Percentiles rank a stretch among this genome's conserved stretches.
Conservation (phyloP, 2,797 vertebrate genomes). For the Brotula barbata region DNA sequence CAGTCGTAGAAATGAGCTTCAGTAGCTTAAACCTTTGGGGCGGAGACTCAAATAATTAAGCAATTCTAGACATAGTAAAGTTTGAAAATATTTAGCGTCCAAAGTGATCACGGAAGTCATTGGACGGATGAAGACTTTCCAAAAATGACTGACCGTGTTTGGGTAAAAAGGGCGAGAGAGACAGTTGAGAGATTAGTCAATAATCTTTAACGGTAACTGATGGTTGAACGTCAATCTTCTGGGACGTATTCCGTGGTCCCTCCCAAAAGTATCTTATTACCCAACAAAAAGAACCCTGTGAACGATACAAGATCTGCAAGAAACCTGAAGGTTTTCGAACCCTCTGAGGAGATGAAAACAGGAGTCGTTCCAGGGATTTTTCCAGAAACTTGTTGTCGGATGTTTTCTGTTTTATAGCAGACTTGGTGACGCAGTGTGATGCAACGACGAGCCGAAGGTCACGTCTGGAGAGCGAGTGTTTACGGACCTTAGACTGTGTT, state of each 20-base stretch:
- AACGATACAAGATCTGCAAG: constrained; percentile 20
- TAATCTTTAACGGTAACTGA: too few relatives aligned
- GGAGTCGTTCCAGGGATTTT: constrained; percentile 33
- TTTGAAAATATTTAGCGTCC: background rate
- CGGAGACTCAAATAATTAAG: background rate
- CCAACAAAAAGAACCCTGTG: background rate
- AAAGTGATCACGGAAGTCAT: background rate
- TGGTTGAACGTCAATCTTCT: too few relatives aligned
- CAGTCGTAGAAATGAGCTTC: background rate
- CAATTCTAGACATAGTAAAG: too few relatives aligned
- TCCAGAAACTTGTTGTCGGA: constrained; percentile 41
- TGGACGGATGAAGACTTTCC: background rate
- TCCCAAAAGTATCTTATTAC: too few relatives aligned
- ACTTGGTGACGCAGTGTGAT: constrained; percentile 34
- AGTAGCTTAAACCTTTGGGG: constrained; percentile 6
- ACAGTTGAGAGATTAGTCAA: too few relatives aligned
- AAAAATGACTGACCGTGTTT: constrained; percentile 3
- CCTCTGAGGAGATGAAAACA: constrained; percentile 40
- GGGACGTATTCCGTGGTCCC: too few relatives aligned
- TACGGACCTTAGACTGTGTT: constrained; percentile 26
- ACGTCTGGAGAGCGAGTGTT: constrained; percentile 38
- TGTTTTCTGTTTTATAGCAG: constrained; percentile 37
- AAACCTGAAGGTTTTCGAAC: constrained; percentile 35
- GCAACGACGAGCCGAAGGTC: constrained; percentile 50
- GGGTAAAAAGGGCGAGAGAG: too few relatives aligned